Conservation (phyloP, 1,140 invertebrate genomes). For the Dufourea novaeangliae region DNA sequence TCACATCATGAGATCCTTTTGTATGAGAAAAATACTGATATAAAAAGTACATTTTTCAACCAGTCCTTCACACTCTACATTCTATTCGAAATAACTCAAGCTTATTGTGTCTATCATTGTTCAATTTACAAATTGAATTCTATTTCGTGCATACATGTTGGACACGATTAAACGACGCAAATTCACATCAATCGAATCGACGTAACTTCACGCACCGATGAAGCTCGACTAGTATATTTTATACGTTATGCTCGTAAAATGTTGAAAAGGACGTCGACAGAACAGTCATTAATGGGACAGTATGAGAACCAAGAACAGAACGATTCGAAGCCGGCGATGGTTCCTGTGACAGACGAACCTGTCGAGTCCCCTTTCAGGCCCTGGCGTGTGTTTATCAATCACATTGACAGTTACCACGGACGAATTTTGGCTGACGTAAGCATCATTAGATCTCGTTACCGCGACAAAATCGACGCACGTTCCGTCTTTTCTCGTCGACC, state of each 20-base stretch:
- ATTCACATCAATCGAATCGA: neutral
- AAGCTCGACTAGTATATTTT: no score
- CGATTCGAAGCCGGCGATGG: neutral
- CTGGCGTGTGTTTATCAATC: constrained; percentile 73
- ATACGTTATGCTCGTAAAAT: no score
- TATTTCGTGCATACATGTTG: no score
- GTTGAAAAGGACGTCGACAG: neutral
- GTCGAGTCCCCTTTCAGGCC: constrained; percentile 50
- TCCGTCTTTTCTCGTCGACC: neutral
- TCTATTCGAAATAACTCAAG: no score
- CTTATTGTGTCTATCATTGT: no score
- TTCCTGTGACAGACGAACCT: neutral
- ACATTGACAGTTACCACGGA: constrained; percentile 72
- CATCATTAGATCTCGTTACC: neutral
- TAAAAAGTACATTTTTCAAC: no score
- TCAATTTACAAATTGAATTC: no score
- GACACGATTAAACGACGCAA: neutral
- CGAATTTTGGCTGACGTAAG: constrained; percentile 64
- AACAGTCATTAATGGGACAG: neutral
- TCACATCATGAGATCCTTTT: no score
- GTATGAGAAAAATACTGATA: no score
- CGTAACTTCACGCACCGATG: neutral
- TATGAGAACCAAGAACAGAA: neutral
- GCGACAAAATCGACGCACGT: neutral
- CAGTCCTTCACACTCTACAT: no score